These are phyloP conservation scores for Poecile atricapillus DNA, from an alignment of 2,113 vertebrate species.

Conservation along the genomic window DNA sequence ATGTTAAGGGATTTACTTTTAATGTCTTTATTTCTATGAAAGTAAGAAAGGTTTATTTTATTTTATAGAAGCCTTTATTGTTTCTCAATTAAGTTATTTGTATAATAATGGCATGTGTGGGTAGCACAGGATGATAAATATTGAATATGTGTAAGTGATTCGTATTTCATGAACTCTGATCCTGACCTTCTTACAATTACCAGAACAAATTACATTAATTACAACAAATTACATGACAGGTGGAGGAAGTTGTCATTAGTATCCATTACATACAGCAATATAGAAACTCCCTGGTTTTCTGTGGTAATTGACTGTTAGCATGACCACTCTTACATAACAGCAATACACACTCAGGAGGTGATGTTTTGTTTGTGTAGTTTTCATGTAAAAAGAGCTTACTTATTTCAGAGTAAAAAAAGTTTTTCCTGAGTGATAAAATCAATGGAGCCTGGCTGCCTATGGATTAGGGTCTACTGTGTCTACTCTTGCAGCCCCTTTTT, in stretches of 20 bases:
- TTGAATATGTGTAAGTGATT: conserved; percentile 50
- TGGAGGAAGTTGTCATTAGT: conserved; percentile 53
- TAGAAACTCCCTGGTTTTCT: background rate
- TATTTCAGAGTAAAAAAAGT: background rate
- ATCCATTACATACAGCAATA: conserved; percentile 49
- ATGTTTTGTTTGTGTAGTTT: background rate
- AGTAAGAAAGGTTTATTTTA: background rate
- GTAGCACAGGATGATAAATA: conserved; percentile 9
- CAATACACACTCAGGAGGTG: background rate
- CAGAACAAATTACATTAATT: conserved; percentile 61
- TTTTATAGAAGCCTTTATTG: background rate
- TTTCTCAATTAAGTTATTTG: conserved; percentile 3
- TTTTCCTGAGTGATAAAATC: background rate
- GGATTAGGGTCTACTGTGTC: background rate
- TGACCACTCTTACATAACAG: conserved; percentile 4
- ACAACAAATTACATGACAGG: conserved; percentile 41
- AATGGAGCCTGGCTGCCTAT: background rate
- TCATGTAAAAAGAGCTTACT: background rate
- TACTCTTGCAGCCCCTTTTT: background rate
- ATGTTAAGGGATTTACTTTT: background rate
- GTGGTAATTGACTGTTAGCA: conserved; percentile 22
- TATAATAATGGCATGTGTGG: background rate
- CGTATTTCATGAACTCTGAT: conserved; percentile 37
- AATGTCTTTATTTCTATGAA: background rate
- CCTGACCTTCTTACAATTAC: conserved; percentile 49